Conservation (phyloP, 2,113 vertebrate genomes). For the Leuciscus idus region DNA sequence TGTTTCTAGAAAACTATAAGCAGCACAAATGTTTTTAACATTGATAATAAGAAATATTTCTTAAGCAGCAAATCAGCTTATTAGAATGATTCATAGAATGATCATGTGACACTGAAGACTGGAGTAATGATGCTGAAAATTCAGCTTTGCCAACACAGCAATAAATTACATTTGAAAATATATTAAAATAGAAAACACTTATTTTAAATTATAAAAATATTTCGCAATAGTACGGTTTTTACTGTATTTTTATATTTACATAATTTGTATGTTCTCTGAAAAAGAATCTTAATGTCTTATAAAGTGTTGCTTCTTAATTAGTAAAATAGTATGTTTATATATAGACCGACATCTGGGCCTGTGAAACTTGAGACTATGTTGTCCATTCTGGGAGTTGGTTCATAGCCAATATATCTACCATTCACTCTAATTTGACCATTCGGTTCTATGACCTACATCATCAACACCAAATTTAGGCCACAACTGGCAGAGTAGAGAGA, state of each 20-base stretch:
- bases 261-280: neutral
- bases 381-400: neutral
- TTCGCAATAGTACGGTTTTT: neutral
- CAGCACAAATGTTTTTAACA: neutral
- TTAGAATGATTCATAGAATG: neutral
- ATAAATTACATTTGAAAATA: neutral
- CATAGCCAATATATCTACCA: neutral
- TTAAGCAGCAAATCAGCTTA: neutral
- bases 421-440: slow-evolving; percentile 6
- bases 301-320: neutral
- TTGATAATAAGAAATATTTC: neutral
- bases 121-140: neutral
- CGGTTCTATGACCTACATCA: slow-evolving; percentile 6
- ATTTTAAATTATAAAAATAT: neutral
- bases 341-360: neutral
- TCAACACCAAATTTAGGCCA: slow-evolving; percentile 19
- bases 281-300: neutral
- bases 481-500: slow-evolving; percentile 9
- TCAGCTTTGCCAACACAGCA: neutral
- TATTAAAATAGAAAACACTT: neutral
- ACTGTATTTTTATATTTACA: neutral
- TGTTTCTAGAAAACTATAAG: neutral
- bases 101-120: neutral
- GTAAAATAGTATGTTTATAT: neutral
- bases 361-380: neutral